Percentiles rank a stretch among this genome's conserved stretches.
Evolutionary conservation across 64 coral and sea anemone genomes (phyloP).

Genomic region (Astreopora myriophthalma): DNA sequence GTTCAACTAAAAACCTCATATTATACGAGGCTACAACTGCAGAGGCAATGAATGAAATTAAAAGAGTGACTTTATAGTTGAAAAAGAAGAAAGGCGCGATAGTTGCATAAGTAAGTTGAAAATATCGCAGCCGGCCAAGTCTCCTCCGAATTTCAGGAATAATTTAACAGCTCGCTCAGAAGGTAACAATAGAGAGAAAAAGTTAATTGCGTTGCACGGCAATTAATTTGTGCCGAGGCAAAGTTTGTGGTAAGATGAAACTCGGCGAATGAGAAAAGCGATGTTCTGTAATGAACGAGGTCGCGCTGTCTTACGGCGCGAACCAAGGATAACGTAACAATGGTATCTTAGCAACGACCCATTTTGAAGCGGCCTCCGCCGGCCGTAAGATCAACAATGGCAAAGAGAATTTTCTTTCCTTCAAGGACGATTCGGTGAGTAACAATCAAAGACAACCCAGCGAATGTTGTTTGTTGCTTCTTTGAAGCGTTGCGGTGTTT

Average conservation of each 20-base stretch:
- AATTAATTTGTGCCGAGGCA: not conserved
- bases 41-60: not conserved
- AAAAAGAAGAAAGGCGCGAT: not conserved
- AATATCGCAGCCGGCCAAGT: not conserved
- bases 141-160: not conserved
- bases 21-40: not conserved
- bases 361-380: not conserved
- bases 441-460: constrained; percentile 18
- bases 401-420: not conserved
- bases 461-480: not conserved
- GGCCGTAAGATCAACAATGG: not conserved
- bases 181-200: not conserved
- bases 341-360: not conserved
- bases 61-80: not conserved
- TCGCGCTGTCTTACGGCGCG: not conserved
- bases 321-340: not conserved
- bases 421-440: not conserved
- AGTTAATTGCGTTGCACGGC: constrained; percentile 13
- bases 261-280: not conserved
- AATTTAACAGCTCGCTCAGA: not conserved
- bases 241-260: not conserved
- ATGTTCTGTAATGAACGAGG: not conserved
- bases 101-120: not conserved
- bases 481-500: not conserved
- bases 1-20: not conserved